phyloP scores from a whole-genome alignment of 2,113 vertebrate species.

The Campylomormyrus numenius region DNA sequence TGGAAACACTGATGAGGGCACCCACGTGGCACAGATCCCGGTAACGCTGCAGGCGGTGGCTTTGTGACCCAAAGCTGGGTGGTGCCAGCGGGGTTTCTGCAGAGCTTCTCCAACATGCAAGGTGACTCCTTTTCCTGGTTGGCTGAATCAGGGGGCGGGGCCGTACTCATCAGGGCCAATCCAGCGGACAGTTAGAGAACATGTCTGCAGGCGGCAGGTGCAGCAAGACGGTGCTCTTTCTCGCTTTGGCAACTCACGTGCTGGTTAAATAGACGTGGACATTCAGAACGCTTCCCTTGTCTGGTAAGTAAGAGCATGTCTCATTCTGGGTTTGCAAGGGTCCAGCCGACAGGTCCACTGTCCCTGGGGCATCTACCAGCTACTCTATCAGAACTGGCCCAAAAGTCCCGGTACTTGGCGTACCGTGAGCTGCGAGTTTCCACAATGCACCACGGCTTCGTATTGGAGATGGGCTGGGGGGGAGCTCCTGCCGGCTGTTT shows the following conservation, averaged over 20 bases:
- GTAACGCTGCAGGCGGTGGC: not conserved
- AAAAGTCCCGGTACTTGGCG: not conserved
- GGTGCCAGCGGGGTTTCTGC: not conserved
- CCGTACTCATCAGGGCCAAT: not conserved
- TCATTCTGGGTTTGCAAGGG: not conserved
- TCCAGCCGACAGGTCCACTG: not conserved
- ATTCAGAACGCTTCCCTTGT: not conserved
- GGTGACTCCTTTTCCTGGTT: not conserved
- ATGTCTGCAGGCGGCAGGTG: not conserved
- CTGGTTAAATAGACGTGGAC: not conserved
- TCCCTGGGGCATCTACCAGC: not conserved
- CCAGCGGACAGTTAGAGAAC: not conserved
- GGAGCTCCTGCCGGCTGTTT: not conserved
- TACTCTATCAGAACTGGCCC: not conserved
- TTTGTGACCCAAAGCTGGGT: not conserved
- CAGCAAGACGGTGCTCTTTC: not conserved
- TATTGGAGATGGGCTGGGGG: not conserved
- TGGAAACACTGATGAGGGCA: not conserved
- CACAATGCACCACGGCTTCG: not conserved
- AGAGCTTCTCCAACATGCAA: not conserved
- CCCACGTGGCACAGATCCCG: not conserved
- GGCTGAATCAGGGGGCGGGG: not conserved
- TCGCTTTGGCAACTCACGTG: not conserved
- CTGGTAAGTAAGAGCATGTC: not conserved
- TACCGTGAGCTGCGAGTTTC: not conserved